Percentiles rank a stretch among this genome's conserved stretches.
These are phyloP conservation scores for Morelia viridis DNA, from an alignment of 2,797 vertebrate species.

Conservation along the genomic window DNA sequence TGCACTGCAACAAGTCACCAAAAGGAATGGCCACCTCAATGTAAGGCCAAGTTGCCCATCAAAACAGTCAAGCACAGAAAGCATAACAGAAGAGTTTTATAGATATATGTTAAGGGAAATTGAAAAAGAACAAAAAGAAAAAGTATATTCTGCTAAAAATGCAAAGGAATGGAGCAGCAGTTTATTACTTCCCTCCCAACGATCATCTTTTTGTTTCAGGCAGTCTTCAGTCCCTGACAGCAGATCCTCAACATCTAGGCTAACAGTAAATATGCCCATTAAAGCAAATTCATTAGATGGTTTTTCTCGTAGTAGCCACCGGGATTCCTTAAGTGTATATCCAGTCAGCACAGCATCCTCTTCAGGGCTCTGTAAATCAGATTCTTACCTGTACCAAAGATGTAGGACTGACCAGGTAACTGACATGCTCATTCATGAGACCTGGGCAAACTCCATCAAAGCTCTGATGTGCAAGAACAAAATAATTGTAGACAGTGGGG, in stretches of 20 bases:
- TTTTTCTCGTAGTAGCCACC: constrained; percentile 82
- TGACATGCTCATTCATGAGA: constrained; percentile 94
- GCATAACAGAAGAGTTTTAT: constrained; percentile 98
- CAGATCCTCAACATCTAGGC: constrained; percentile 82
- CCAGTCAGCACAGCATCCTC: constrained; percentile 79
- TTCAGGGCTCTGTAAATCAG: constrained; percentile 90
- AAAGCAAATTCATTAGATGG: constrained; percentile 97
- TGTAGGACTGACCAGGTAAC: constrained; percentile 89
- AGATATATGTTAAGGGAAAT: constrained; percentile 93
- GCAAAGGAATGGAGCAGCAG: constrained; percentile 88
- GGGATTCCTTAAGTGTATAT: constrained; percentile 82
- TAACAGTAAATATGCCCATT: constrained; percentile 87
- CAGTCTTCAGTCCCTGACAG: constrained; percentile 92
- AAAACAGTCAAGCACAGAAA: constrained; percentile 98
- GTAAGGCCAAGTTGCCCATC: constrained; percentile 88
- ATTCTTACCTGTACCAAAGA: constrained; percentile 92
- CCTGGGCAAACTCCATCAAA: constrained; percentile 95
- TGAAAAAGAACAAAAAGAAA: constrained; percentile 89
- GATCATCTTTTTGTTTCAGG: constrained; percentile 86
- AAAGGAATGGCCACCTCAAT: constrained; percentile 87
- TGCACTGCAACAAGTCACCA: constrained; percentile 89
- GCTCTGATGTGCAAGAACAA: constrained; percentile 98
- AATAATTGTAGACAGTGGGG: constrained; percentile 84
- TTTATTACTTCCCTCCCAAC: constrained; percentile 81
- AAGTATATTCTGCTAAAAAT: constrained; percentile 67